These are phyloP conservation scores for Chinchilla lanigera DNA, from an alignment of 2,113 vertebrate species.

Conservation along the genomic window DNA sequence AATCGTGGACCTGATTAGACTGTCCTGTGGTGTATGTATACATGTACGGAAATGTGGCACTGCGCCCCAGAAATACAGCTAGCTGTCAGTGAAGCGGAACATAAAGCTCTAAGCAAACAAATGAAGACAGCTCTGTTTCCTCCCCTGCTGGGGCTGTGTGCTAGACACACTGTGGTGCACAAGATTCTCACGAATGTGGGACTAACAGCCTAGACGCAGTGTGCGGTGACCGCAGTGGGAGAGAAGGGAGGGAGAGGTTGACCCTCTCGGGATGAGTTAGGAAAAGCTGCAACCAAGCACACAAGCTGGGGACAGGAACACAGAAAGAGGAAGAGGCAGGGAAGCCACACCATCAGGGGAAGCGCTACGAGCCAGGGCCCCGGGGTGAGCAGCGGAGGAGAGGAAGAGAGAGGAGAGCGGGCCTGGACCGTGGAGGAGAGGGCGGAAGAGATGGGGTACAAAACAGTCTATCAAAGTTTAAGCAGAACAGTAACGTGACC, in stretches of 20 bases:
- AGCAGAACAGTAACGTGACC: not conserved
- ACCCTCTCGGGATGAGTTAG: not conserved
- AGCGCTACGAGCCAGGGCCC: accelerated
- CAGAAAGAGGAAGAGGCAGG: not conserved
- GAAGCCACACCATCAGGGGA: not conserved
- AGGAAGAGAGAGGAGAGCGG: not conserved
- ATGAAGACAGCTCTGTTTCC: not conserved
- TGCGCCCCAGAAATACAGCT: not conserved
- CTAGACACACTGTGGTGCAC: not conserved
- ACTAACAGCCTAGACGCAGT: not conserved
- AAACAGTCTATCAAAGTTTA: not conserved
- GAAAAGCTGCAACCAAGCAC: not conserved
- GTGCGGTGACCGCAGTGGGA: no score
- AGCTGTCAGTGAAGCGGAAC: not conserved
- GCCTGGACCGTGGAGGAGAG: not conserved
- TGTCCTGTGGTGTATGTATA: no score
- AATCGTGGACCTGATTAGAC: not conserved
- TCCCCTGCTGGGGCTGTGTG: not conserved
- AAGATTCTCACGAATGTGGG: not conserved
- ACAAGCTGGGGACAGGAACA: not conserved
- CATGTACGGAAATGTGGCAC: not conserved
- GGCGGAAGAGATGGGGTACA: not conserved
- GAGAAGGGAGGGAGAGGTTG: no score
- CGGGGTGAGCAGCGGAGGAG: not conserved
- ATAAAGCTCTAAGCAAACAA: not conserved